Evolutionary conservation across 2,888 invertebrate genomes (phyloP).

Genomic region (Athalia rosae): DNA sequence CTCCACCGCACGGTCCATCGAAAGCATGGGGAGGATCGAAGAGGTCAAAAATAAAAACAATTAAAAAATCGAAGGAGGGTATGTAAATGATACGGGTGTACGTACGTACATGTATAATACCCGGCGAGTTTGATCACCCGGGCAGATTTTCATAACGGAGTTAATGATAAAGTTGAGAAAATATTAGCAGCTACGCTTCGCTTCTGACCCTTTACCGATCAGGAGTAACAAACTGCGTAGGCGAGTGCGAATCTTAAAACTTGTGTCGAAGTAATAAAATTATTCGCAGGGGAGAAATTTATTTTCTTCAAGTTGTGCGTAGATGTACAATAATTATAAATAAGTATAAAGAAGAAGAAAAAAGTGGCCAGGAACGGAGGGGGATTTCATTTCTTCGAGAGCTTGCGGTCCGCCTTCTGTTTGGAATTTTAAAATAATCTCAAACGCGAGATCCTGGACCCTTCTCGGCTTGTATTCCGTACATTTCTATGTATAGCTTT

Average conservation of each 20-base stretch:
- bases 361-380: too few species aligned
- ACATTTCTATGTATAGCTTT: neutral
- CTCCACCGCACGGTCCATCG: conserved; percentile 20
- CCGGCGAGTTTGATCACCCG: neutral
- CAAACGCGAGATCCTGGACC: conserved; percentile 12
- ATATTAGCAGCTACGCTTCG: too few species aligned
- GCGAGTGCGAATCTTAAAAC: too few species aligned
- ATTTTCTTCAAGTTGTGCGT: too few species aligned
- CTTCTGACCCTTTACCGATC: too few species aligned
- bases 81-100: neutral
- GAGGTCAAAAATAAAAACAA: neutral
- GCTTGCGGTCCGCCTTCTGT: neutral
- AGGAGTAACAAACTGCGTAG: too few species aligned
- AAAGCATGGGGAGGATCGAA: neutral
- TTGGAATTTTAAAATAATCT: conserved; percentile 27
- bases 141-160: neutral
- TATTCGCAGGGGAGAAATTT: too few species aligned
- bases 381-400: neutral
- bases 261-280: too few species aligned
- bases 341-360: too few species aligned
- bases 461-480: neutral
- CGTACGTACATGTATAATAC: conserved; percentile 28
- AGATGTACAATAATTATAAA: too few species aligned
- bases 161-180: too few species aligned
- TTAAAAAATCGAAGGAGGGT: neutral